Base-by-base conservation (phyloP, 30 jellyfish, hydroid and myxozoan species). In the Mastigias papua region DNA sequence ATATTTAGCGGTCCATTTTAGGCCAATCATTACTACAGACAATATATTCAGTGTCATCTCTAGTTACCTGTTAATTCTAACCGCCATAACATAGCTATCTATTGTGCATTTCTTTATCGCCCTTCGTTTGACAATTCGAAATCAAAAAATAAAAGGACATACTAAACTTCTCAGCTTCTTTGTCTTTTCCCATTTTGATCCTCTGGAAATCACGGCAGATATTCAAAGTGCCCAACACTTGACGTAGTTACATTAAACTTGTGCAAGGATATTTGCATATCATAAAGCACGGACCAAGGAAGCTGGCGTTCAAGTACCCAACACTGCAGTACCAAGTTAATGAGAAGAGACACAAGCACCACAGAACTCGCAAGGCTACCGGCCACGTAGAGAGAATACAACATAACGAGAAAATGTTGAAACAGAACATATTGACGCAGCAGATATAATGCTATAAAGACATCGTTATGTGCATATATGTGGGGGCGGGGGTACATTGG, bases 131-230 rank as follows among this genome's bases (percentile, higher is more conserved):
- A 4, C 5, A 63, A 63, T n/a, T 11, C 21, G 9, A 23, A 34
- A 23, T 2, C 23, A 63, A n/a, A 63, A n/a, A 72, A 0, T 33
- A 19, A 37, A 72, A 21, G 2, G 4, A 80, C 90, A 26, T 67
- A 80, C 90, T 80, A 49, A 80, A 63, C 29, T 80, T 80, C 70
- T 80, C 90, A 25, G 90, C 90, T 80, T 80, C 90, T 80, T 80
- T 80, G 19, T 80, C 90, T 80, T 80, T 80, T 26, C 90, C 90
- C 90, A 80, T 80, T 27, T 63, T 51, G 1, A 2, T 62, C 86
- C 65, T 65, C 76, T 32, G 68, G 49, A 77, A 77, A 77, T 77
- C 88, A 77, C 88, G 88, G 88, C 78, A 33, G 57, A 25, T n/a
- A n/a, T 51, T 77, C 37, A n/a, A 62, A 58, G 51, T 63, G 74